phyloP scores from a whole-genome alignment of 1,140 invertebrate species.

The Cydia pomonella region DNA sequence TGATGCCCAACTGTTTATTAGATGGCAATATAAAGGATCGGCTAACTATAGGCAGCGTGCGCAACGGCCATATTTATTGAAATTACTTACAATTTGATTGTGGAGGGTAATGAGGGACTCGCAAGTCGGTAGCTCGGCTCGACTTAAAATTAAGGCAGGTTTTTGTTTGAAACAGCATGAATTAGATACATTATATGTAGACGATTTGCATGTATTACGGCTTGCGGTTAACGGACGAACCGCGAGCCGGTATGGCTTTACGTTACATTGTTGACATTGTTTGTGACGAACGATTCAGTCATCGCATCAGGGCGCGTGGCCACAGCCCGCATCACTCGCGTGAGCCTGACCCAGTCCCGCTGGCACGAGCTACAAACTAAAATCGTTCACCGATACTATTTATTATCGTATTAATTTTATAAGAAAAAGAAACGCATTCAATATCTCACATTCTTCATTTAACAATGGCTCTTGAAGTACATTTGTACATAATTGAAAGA shows the following conservation, averaged over 20 bases:
- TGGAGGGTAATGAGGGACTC: constrained; percentile 68
- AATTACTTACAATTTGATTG: constrained; percentile 78
- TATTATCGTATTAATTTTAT: too few species aligned
- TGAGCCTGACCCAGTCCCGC: neutral
- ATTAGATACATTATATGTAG: constrained; percentile 72
- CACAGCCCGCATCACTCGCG: neutral
- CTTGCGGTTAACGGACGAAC: neutral
- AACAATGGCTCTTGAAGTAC: neutral
- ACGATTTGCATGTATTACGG: constrained; percentile 51
- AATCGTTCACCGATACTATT: neutral
- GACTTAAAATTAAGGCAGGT: constrained; percentile 67
- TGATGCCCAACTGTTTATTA: constrained; percentile 76
- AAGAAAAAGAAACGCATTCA: too few species aligned
- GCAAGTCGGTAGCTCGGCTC: constrained; percentile 66
- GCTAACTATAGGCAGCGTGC: constrained; percentile 58
- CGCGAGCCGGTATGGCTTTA: constrained; percentile 9
- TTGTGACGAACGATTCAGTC: neutral
- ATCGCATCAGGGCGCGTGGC: neutral
- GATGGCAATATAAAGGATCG: constrained; percentile 64
- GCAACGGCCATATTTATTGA: constrained; percentile 71
- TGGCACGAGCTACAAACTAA: neutral
- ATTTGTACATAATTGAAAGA: neutral
- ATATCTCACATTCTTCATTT: too few species aligned
- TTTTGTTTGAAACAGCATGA: constrained; percentile 67
- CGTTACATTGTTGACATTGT: constrained; percentile 24